Percentiles rank a stretch among this genome's conserved stretches.
Conservation (phyloP, 2,113 vertebrate species). For the Lasiurus borealis region DNA sequence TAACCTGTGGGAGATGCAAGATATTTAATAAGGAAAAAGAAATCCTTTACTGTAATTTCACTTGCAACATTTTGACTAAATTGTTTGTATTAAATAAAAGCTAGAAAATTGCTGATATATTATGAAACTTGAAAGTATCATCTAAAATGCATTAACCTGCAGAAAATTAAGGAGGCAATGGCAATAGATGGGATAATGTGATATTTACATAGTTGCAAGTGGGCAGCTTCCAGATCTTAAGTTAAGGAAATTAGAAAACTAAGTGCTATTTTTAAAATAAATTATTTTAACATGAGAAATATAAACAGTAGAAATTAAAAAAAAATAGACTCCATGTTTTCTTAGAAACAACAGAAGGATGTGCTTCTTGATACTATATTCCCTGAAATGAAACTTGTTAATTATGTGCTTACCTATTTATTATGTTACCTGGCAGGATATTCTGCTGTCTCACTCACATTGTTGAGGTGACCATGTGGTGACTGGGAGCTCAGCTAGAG, state of each 20-base stretch:
- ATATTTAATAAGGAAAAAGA: neutral
- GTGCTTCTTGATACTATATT: neutral
- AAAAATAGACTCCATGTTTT: slow-evolving; percentile 27
- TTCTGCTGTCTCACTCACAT: neutral
- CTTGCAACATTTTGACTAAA: slow-evolving; percentile 58
- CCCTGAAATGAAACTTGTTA: neutral
- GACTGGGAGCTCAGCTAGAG: neutral
- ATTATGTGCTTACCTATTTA: neutral
- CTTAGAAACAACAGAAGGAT: slow-evolving; percentile 41
- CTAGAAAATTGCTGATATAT: slow-evolving; percentile 72
- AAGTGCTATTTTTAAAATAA: slow-evolving; percentile 45
- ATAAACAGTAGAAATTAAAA: slow-evolving; percentile 58
- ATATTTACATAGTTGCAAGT: slow-evolving; percentile 78
- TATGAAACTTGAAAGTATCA: slow-evolving; percentile 73
- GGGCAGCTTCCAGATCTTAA: slow-evolving; percentile 67
- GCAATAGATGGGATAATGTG: slow-evolving; percentile 79
- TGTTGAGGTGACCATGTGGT: neutral
- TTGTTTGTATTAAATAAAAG: slow-evolving; percentile 73
- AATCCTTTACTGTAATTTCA: slow-evolving; percentile 26
- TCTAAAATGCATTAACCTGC: slow-evolving; percentile 80
- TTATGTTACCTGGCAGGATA: no score
- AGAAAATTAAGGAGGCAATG: slow-evolving; percentile 81
- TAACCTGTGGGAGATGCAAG: neutral
- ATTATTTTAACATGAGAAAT: slow-evolving; percentile 49
- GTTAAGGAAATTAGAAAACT: slow-evolving; percentile 70